Evolutionary conservation across 30 jellyfish, hydroid and myxozoan genomes (phyloP).

Genomic region (Turritopsis dohrnii): DNA sequence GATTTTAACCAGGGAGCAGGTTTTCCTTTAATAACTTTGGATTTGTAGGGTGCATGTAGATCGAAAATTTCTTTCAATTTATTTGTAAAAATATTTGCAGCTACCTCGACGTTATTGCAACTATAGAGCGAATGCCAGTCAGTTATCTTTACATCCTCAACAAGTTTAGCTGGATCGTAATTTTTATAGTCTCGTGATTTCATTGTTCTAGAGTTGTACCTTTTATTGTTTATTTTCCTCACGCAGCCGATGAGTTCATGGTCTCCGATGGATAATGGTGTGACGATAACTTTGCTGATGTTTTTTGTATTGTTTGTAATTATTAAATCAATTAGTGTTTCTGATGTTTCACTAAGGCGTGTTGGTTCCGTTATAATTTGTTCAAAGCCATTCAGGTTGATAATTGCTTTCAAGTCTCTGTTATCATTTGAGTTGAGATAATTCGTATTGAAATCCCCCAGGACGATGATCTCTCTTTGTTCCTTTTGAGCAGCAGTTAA

Average conservation of each 20-base stretch:
- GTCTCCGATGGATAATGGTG: slow-evolving; percentile 5
- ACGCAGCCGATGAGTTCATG: slow-evolving; percentile 8
- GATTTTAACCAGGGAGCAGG: too few species aligned
- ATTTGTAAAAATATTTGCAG: too few species aligned
- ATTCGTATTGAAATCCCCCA: slow-evolving; percentile 5
- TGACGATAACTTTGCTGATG: neutral
- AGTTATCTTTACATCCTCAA: neutral
- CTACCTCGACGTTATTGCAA: too few species aligned
- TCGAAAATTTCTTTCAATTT: too few species aligned
- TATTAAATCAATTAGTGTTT: neutral
- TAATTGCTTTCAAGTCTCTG: slow-evolving; percentile 3
- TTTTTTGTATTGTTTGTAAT: neutral
- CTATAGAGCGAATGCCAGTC: neutral
- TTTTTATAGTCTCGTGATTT: slow-evolving; percentile 2
- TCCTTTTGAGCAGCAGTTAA: slow-evolving; percentile 15
- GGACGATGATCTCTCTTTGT: neutral
- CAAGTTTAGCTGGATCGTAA: neutral
- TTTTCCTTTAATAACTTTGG: too few species aligned
- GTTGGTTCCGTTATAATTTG: neutral
- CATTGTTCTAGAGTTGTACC: neutral
- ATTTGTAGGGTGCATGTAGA: too few species aligned
- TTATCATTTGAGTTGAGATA: neutral
- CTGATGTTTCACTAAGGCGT: neutral
- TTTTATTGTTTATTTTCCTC: neutral
- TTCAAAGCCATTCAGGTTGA: slow-evolving; percentile 4